These are phyloP conservation scores for Anoplophora glabripennis DNA, from an alignment of 1,140 invertebrate genomes.

Conservation along the genomic window DNA sequence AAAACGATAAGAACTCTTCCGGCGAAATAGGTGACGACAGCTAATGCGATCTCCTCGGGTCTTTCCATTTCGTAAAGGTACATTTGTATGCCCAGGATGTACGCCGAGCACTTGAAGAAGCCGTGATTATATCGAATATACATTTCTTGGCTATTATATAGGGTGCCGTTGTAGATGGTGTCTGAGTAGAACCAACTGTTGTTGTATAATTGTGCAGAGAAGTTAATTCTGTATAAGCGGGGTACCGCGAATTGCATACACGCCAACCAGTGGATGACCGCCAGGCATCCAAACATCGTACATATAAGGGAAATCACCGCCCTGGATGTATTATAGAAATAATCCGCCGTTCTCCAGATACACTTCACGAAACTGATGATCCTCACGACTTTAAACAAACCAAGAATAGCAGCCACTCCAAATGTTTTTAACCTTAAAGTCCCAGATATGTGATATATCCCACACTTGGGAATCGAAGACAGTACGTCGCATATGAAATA, in stretches of 20 bases:
- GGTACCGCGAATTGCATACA: not conserved
- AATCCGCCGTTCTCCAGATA: not conserved
- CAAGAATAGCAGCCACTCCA: not conserved
- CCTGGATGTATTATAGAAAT: not conserved
- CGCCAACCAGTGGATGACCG: not conserved
- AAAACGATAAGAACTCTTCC: conserved; percentile 4
- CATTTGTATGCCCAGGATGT: not conserved
- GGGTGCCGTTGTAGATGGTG: not conserved
- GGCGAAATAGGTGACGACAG: not conserved
- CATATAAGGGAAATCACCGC: not conserved
- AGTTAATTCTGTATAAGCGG: not conserved
- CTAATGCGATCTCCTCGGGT: not conserved
- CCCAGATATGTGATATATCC: not conserved
- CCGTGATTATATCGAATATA: not conserved
- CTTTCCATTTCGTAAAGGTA: not conserved
- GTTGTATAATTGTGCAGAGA: not conserved
- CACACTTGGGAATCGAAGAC: not conserved
- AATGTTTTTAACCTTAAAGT: not conserved
- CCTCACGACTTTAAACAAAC: not conserved
- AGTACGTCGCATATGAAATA: not conserved
- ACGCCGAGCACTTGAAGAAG: not conserved
- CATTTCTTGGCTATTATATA: not conserved
- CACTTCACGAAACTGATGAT: not conserved
- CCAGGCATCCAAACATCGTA: not conserved
- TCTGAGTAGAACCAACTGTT: not conserved